A percentile compares a stretch with the other conserved stretches of the same genome.
Evolutionary conservation across 2,113 vertebrate genomes (phyloP).

Genomic region (Pedionomus torquatus): DNA sequence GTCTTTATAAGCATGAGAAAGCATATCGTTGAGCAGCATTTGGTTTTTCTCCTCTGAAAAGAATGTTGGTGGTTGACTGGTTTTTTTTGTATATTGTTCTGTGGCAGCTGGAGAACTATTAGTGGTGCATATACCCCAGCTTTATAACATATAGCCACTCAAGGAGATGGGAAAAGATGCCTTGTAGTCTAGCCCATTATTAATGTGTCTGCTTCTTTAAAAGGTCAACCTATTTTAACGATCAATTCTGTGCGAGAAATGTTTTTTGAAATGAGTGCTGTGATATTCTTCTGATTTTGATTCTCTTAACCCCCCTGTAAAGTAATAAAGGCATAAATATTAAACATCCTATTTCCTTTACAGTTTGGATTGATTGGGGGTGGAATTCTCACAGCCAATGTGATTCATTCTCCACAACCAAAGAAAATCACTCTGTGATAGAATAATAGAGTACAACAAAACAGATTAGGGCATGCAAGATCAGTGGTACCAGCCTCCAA

Average conservation of each 20-base stretch:
- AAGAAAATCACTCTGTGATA: slow-evolving; percentile 8
- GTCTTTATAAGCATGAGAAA: not conserved
- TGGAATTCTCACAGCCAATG: not conserved
- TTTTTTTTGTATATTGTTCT: not conserved
- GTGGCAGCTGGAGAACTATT: not conserved
- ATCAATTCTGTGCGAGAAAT: slow-evolving; percentile 1
- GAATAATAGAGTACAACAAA: not conserved
- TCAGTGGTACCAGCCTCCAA: not conserved
- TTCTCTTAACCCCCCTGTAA: slow-evolving; percentile 27
- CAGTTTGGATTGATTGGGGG: not conserved
- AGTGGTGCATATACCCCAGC: not conserved
- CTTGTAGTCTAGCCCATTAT: slow-evolving; percentile 21
- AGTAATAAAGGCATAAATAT: slow-evolving; percentile 66
- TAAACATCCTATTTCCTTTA: slow-evolving; percentile 59
- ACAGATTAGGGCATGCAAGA: not conserved
- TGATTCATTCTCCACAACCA: slow-evolving; percentile 6
- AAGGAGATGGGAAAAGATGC: not conserved
- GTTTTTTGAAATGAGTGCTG: slow-evolving; percentile 32
- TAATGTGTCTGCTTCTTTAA: slow-evolving; percentile 40
- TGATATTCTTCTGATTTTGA: slow-evolving; percentile 41
- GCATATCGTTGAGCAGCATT: not conserved
- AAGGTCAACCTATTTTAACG: slow-evolving; percentile 50
- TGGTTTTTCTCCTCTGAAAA: not conserved
- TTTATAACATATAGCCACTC: not conserved
- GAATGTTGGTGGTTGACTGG: not conserved